Evolutionary conservation across 2,797 vertebrate species (phyloP).

Genomic region (Loriculus beryllinus): DNA sequence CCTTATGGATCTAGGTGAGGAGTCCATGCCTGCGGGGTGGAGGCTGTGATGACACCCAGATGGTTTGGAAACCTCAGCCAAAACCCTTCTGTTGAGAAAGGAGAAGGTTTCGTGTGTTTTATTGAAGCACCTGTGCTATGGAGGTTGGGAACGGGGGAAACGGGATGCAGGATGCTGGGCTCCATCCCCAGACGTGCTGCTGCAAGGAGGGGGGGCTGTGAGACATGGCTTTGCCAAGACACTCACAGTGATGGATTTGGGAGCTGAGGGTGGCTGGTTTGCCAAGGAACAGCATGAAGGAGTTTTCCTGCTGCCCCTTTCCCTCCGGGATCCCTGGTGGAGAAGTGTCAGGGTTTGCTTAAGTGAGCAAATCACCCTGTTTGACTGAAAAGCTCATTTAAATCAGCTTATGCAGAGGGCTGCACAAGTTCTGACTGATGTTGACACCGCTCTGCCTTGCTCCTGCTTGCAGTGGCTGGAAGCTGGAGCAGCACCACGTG

Average conservation of each 20-base stretch:
- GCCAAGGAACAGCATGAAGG: rapidly evolving
- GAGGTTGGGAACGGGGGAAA: background rate
- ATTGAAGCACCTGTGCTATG: rapidly evolving
- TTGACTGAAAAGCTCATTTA: background rate
- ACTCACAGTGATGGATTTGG: background rate
- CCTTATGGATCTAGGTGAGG: constrained; percentile 9
- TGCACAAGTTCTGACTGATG: rapidly evolving
- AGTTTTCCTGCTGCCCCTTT: background rate
- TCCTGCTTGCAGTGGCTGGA: rapidly evolving
- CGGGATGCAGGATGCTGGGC: background rate
- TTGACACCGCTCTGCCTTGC: background rate
- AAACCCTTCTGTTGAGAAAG: background rate
- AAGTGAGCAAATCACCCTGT: rapidly evolving
- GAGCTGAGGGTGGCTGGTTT: rapidly evolving
- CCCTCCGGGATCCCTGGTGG: background rate
- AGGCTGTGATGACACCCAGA: constrained; percentile 8
- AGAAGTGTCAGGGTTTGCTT: rapidly evolving
- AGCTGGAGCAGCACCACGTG: background rate
- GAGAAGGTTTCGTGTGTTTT: no score
- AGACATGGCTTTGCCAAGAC: background rate
- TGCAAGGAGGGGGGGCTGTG: background rate
- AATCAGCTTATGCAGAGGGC: rapidly evolving
- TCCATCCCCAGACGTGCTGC: background rate
- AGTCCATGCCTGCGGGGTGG: background rate
- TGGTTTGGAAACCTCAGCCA: constrained; percentile 33